Base-by-base conservation (phyloP, 53 echinoderm and acorn worm genomes). In the Henricia sp. region DNA sequence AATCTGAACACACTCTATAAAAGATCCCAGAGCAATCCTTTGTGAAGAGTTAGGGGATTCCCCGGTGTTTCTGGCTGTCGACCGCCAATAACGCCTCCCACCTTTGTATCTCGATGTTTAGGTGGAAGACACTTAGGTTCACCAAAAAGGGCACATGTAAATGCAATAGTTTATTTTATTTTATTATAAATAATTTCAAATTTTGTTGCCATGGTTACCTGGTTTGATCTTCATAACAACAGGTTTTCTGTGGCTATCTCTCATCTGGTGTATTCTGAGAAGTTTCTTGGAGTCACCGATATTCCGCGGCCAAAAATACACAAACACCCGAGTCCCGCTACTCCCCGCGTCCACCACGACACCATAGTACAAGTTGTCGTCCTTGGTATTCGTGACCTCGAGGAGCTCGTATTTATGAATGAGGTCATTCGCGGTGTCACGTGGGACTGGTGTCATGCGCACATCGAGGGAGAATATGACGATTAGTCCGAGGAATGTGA, bases 221-320 rank as follows among this genome's bases (percentile, higher is more conserved):
- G 97, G 97, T 82, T 99, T 99, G 4, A 99, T 99, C 75, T 99
- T 99, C 85, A 91, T 99, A 25, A 99, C 99, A 17, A 99, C 99
- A 12, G 99, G 92, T 26, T 92, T 89, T 64, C 99, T 85, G 11
- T 77, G 71, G 4, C 67, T 39, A 58, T 99, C 99, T 65, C 95
- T 85, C 99, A 99, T 99, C 87, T 99, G 99, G 16, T 99, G 97
- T 19, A 99, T 99, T 39, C 88, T 71, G 29, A 99, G 72, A 14
- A 99, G 84, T 51, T 95, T 87, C 32, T 90, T 99, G 40, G 77
- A 66, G 34, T 92, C 93, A 3, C 99, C 99, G 6, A 91, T 87
- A 74, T 99, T 94, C 52, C 85, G 82, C 14, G 99, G 99, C 99
- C 99, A 99, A 66, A 99, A 99, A 72, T 99, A 99, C 32, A 99